Evolutionary conservation across 2,113 vertebrate genomes (phyloP).

Genomic region (Butorides virescens): DNA sequence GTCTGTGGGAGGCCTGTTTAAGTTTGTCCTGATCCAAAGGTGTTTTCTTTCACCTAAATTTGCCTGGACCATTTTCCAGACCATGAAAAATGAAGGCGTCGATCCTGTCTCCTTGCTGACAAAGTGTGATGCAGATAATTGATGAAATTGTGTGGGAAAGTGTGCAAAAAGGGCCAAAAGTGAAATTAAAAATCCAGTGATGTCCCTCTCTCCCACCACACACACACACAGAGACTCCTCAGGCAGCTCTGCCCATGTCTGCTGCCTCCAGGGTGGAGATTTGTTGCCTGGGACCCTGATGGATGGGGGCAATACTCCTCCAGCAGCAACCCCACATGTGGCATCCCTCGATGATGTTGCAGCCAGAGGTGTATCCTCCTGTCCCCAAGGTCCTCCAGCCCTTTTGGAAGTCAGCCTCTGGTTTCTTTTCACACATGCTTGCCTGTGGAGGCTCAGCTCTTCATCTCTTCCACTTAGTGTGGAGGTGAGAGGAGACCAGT

Average conservation of each 20-base stretch:
- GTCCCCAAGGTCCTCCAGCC: background rate
- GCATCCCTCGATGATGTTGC: fast-evolving
- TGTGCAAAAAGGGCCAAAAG: background rate
- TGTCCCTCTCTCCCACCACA: background rate
- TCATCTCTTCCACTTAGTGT: background rate
- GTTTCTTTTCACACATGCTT: background rate
- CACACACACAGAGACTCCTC: background rate
- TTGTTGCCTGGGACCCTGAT: background rate
- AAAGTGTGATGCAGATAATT: background rate
- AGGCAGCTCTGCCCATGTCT: background rate
- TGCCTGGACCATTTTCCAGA: background rate
- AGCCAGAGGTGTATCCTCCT: background rate
- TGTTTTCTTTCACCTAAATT: background rate
- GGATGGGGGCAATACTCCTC: background rate
- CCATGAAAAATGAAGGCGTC: background rate
- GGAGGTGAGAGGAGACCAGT: background rate
- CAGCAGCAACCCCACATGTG: fast-evolving
- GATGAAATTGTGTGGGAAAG: background rate
- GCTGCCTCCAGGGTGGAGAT: background rate
- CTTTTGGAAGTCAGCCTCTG: background rate
- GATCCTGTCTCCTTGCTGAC: background rate
- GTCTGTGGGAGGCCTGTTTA: background rate
- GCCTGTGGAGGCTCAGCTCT: background rate
- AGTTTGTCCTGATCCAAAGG: background rate
- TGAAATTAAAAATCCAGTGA: background rate